Conservation (phyloP, 2,888 invertebrate species). For the Xestia rhomboidea region DNA sequence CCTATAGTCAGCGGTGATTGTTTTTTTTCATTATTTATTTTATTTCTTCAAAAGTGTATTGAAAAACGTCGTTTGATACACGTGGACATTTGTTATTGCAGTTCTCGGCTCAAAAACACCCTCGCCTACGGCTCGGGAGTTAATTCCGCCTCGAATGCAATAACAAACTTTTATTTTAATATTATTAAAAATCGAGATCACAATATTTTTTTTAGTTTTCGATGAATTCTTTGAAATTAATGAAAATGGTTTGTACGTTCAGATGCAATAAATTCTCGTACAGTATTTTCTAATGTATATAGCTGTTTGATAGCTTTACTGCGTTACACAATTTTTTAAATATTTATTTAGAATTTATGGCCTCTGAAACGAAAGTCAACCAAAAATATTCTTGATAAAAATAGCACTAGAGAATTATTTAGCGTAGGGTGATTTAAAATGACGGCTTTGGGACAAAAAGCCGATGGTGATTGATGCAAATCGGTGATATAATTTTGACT, state of each 20-base stretch:
- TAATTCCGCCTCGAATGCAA: too few species aligned
- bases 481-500: slow-evolving; percentile 28
- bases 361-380: background rate
- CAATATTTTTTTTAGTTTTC: background rate
- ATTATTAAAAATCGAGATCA: background rate
- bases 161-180: too few species aligned
- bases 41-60: too few species aligned
- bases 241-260: background rate
- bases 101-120: too few species aligned
- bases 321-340: background rate
- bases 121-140: too few species aligned
- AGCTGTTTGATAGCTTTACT: background rate
- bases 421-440: background rate
- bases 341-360: background rate
- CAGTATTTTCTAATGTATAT: background rate
- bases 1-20: too few species aligned
- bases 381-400: background rate
- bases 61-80: too few species aligned
- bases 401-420: background rate
- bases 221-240: background rate
- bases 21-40: too few species aligned
- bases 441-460: background rate
- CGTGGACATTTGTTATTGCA: too few species aligned
- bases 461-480: slow-evolving; percentile 5
- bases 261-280: background rate